Evolutionary conservation across 1,140 invertebrate genomes (phyloP).

Genomic region (Trichoplusia ni): DNA sequence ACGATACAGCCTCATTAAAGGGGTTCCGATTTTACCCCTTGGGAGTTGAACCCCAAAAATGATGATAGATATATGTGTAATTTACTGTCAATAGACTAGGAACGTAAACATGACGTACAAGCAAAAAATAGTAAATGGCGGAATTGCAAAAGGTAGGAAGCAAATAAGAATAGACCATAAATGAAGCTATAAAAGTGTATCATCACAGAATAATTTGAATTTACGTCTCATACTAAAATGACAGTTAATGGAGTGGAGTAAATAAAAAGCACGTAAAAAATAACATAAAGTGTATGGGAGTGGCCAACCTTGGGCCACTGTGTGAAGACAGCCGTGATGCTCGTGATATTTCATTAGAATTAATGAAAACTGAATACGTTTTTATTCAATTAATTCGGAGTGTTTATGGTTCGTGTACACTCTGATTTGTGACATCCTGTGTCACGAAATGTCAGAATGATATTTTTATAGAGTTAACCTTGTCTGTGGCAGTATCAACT

Average conservation of each 20-base stretch:
- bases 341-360: constrained; percentile 31
- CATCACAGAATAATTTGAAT: constrained; percentile 12
- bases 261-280: constrained; percentile 21
- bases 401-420: background rate
- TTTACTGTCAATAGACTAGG: too few species aligned
- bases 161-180: background rate
- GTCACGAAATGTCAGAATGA: too few species aligned
- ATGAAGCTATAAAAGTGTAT: background rate
- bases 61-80: too few species aligned
- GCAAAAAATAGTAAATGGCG: too few species aligned
- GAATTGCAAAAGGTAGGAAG: too few species aligned
- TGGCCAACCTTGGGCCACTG: background rate
- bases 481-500: too few species aligned
- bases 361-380: constrained; percentile 13
- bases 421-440: background rate
- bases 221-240: constrained; percentile 21
- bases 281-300: constrained; percentile 21
- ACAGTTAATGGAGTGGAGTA: constrained; percentile 16
- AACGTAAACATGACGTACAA: too few species aligned
- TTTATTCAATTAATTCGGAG: background rate
- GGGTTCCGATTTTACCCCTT: too few species aligned
- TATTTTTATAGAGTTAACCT: too few species aligned
- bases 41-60: too few species aligned
- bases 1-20: too few species aligned
- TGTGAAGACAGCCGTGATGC: constrained; percentile 25